These are phyloP conservation scores for Philaethria dido DNA, from an alignment of 2,888 invertebrate genomes.

Conservation along the genomic window DNA sequence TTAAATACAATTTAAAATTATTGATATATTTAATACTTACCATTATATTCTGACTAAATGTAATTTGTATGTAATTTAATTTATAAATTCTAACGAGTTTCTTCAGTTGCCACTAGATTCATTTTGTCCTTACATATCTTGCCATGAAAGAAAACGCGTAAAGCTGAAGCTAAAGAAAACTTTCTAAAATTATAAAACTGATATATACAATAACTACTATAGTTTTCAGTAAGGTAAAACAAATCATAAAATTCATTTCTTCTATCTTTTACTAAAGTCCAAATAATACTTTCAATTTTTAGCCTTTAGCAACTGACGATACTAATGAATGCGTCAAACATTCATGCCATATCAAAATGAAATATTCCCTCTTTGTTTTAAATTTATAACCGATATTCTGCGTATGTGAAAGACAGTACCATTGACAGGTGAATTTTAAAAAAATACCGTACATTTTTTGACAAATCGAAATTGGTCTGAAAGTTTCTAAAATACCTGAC, in stretches of 20 bases:
- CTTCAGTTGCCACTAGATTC: no score
- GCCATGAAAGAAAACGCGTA: no score
- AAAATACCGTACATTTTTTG: neutral
- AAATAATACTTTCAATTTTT: neutral
- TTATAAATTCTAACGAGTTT: no score
- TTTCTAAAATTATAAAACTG: no score
- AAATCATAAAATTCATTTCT: neutral
- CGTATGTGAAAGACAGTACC: neutral
- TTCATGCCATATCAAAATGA: neutral
- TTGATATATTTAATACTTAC: no score
- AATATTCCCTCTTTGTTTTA: neutral
- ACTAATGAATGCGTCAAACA: neutral
- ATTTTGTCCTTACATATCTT: no score
- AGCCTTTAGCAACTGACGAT: neutral
- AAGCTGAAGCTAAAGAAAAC: no score
- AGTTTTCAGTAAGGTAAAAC: neutral
- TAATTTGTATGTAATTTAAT: no score
- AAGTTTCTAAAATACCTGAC: conserved; percentile 9
- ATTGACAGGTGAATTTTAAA: conserved; percentile 8
- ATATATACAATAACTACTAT: no score
- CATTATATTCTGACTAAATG: no score
- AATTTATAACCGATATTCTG: conserved; percentile 3
- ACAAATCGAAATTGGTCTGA: neutral
- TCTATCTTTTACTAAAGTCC: neutral
- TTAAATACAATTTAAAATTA: no score